Evolutionary conservation across 2,113 vertebrate species (phyloP), one percentile per base, ranked within the genome.

Genomic region (Vulpes vulpes): DNA sequence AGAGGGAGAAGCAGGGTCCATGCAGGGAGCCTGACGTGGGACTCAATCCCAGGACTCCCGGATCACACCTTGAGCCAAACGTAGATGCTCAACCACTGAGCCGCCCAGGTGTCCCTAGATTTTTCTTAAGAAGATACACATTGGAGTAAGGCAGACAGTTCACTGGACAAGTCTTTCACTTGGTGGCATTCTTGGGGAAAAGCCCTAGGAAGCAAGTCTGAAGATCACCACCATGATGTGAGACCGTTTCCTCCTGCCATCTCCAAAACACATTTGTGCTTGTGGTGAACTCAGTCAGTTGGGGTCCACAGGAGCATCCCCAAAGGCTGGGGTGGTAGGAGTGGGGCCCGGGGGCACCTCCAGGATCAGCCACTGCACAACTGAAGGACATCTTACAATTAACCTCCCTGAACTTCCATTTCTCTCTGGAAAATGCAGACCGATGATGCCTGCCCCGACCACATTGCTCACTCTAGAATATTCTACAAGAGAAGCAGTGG

Each of bases 121-220:
- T 73, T 79, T 90, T 89, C 53, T n/a, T 85, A 12, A 59, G 90
- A 92, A 25, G 67, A 82, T 60, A 86, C 38, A 27, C n/a, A 57
- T 59, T 65, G 51, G 35, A 78, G 32, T 62, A 73, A 93, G 17
- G 49, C 71, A 65, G 57, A 30, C 78, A 49, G 30, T 64, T 65
- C 65, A 14, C 51, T 20, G 23, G 35, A 27, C 49, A 85, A 43
- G 35, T 19, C 27, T 53, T 84, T 55, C 59, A 35, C 25, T 15
- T 32, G 7, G 1, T 55, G 15, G 20, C 3, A 0, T 62, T 55
- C 59, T 64, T 76, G 19, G 27, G 19, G 22, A 73, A 76, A 5
- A 69, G 11, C 27, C 22, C 49, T 43, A 27, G 20, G 71, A 92
- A 64, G 20, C 53, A 89, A 85, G 20, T 43, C 27, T 94, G 35